A percentile compares a stretch with the other conserved stretches of the same genome.
Conservation (phyloP, 1,140 invertebrate genomes). For the Drosophila funebris region DNA sequence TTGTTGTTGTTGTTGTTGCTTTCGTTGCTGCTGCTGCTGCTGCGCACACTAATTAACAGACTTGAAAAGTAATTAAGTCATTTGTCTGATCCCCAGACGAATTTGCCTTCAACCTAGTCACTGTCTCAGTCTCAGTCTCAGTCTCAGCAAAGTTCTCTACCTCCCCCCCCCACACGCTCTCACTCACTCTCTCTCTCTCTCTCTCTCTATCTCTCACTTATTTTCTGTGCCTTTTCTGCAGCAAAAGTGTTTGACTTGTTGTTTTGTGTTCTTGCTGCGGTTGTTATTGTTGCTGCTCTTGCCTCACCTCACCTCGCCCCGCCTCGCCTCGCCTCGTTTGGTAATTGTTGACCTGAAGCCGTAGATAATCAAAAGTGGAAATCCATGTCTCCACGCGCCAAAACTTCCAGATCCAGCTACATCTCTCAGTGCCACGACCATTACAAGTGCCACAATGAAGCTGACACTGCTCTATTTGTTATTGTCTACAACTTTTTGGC, state of each 20-base stretch:
- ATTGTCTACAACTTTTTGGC: conserved; percentile 19
- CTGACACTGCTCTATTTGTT: conserved; percentile 23
- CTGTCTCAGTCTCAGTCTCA: not conserved
- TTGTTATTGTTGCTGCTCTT: not conserved
- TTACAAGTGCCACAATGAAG: conserved; percentile 15
- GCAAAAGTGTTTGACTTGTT: conserved; percentile 45
- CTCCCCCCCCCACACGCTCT: not conserved
- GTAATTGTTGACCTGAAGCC: conserved; percentile 53
- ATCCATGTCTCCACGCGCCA: conserved; percentile 43
- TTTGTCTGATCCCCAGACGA: conserved; percentile 74
- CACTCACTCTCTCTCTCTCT: conserved; percentile 13
- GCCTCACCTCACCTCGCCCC: conserved; percentile 21
- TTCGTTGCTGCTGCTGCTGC: conserved; percentile 21
- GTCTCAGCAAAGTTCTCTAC: not conserved
- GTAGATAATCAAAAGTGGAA: conserved; percentile 57
- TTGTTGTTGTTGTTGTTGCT: conserved; percentile 20
- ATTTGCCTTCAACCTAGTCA: conserved; percentile 23
- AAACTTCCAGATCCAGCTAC: conserved; percentile 11
- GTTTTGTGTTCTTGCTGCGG: conserved; percentile 14
- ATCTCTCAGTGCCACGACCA: not conserved
- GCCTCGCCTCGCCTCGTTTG: conserved; percentile 33
- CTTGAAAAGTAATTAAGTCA: conserved; percentile 81
- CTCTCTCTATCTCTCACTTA: conserved; percentile 3
- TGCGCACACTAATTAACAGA: conserved; percentile 76
- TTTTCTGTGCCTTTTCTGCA: conserved; percentile 22